These are phyloP conservation scores for Oligia latruncula DNA, from an alignment of 2,888 invertebrate species.

Conservation along the genomic window DNA sequence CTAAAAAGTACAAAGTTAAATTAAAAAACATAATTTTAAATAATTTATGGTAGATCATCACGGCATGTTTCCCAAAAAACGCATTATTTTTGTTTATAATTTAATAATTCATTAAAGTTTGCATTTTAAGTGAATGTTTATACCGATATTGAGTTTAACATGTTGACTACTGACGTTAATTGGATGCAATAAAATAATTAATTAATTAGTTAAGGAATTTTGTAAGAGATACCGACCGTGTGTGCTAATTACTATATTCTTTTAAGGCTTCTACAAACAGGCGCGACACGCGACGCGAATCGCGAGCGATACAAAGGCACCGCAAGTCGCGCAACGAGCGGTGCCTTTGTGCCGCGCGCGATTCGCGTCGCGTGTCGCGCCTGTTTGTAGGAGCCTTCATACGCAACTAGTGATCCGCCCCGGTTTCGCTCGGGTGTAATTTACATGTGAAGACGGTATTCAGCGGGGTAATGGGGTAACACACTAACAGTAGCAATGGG, in stretches of 20 bases:
- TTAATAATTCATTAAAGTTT: slow-evolving; percentile 61
- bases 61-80: slow-evolving; percentile 55
- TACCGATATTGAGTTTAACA: slow-evolving; percentile 35
- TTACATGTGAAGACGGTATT: neutral
- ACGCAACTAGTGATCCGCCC: too few species aligned
- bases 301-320: too few species aligned
- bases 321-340: too few species aligned
- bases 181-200: slow-evolving; percentile 61
- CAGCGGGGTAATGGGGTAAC: too few species aligned
- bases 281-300: too few species aligned
- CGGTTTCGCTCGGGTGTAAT: neutral
- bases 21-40: slow-evolving; percentile 66
- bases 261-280: too few species aligned
- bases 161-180: slow-evolving; percentile 57
- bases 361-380: too few species aligned
- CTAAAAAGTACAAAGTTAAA: slow-evolving; percentile 45
- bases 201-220: slow-evolving; percentile 35
- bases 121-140: slow-evolving; percentile 58
- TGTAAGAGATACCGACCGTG: slow-evolving; percentile 30
- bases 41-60: slow-evolving; percentile 67
- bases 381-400: too few species aligned
- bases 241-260: slow-evolving; percentile 30
- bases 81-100: slow-evolving; percentile 56
- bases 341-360: too few species aligned
- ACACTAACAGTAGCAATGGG: too few species aligned